Evolutionary conservation across 37 sponge, comb jelly and placozoan species (phyloP).

Genomic region (Diacarnus erythraeanus): DNA sequence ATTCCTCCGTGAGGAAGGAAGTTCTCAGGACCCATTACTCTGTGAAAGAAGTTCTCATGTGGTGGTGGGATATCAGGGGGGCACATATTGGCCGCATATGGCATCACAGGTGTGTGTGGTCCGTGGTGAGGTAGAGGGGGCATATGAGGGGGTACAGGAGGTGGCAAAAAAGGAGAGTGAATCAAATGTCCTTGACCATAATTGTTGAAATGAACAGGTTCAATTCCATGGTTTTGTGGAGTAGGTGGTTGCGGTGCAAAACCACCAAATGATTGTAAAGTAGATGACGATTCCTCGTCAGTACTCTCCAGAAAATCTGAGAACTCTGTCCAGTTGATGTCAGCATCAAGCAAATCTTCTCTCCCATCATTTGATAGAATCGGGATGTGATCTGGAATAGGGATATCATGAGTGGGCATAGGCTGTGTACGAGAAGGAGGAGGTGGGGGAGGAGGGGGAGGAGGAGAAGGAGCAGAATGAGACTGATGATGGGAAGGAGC

Average conservation of each 20-base stretch:
- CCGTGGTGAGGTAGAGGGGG: conserved; percentile 4
- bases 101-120: conserved; percentile 4
- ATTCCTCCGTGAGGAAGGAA: conserved; percentile 1
- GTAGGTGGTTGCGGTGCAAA: neutral
- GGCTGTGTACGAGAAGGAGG: neutral
- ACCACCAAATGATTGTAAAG: neutral
- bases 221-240: neutral
- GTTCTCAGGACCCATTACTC: neutral
- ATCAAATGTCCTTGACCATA: neutral
- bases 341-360: neutral
- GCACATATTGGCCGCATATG: neutral
- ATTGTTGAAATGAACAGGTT: neutral
- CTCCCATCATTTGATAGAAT: conserved; percentile 4
- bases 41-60: neutral
- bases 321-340: conserved; percentile 8
- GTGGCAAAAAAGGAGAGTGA: neutral
- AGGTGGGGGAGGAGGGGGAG: neutral
- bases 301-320: neutral
- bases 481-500: neutral
- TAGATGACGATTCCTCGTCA: neutral
- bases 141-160: neutral
- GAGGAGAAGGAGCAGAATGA: neutral
- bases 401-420: neutral
- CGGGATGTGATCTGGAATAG: conserved; percentile 4
- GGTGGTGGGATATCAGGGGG: neutral